These are phyloP conservation scores for Gasteruption jaculator DNA, from an alignment of 2,888 invertebrate species.

Conservation along the genomic window DNA sequence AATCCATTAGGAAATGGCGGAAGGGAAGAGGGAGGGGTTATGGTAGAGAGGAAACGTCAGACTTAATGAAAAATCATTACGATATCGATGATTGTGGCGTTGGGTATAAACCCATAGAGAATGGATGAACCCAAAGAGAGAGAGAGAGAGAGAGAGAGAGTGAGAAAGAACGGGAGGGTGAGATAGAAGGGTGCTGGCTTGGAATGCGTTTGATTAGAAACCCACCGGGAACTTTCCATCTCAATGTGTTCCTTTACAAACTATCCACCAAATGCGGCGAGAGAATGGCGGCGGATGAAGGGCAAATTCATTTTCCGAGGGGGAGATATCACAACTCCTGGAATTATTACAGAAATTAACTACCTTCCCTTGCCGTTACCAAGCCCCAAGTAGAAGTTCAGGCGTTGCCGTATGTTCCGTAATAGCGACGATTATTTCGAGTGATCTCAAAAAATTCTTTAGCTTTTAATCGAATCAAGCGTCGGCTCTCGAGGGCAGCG, in stretches of 20 bases:
- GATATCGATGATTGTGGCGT: conserved; percentile 24
- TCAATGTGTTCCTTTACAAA: conserved; percentile 3
- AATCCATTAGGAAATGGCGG: conserved; percentile 32
- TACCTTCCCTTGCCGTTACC: no score
- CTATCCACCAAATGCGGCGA: conserved; percentile 3
- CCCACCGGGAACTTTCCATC: conserved; percentile 21
- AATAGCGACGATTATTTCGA: no score
- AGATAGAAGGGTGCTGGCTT: not conserved
- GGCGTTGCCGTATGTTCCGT: no score
- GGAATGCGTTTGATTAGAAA: conserved; percentile 23
- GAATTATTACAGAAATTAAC: no score
- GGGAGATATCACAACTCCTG: not conserved
- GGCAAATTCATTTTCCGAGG: conserved; percentile 4
- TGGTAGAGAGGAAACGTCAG: conserved; percentile 15
- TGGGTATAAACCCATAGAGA: no score
- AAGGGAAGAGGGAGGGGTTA: conserved; percentile 13
- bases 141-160: not conserved
- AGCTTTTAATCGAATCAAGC: no score
- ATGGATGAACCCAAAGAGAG: not conserved
- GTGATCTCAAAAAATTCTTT: no score
- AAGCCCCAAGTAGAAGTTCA: no score
- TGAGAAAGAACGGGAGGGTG: no score
- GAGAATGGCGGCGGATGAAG: no score
- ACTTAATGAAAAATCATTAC: conserved; percentile 33
- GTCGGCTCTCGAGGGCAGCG: no score